A percentile compares a stretch with the other conserved stretches of the same genome.
Evolutionary conservation across 2,113 vertebrate genomes (phyloP).

Genomic region (Arothron firmamentum): DNA sequence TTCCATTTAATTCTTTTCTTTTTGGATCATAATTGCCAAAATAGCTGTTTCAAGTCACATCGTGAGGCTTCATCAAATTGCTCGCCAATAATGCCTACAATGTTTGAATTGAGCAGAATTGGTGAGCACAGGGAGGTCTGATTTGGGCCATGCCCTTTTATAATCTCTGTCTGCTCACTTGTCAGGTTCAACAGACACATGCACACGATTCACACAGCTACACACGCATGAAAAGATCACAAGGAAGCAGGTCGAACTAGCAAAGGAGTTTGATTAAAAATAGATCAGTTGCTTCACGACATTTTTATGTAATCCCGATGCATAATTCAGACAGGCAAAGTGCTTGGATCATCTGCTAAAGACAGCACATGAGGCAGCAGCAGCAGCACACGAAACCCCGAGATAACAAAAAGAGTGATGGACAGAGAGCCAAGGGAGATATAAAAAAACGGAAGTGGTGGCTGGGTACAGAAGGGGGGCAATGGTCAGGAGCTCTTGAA

Average conservation of each 20-base stretch:
- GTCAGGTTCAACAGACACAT: slow-evolving; percentile 25
- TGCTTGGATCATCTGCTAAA: slow-evolving; percentile 61
- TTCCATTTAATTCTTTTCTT: slow-evolving; percentile 52
- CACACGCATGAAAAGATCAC: slow-evolving; percentile 44
- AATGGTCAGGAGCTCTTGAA: slow-evolving; percentile 34
- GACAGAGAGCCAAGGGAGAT: slow-evolving; percentile 19
- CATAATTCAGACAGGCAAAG: slow-evolving; percentile 74
- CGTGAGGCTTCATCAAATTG: slow-evolving; percentile 47
- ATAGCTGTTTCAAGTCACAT: slow-evolving; percentile 54
- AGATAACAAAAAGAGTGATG: slow-evolving; percentile 11
- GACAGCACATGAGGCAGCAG: slow-evolving; percentile 33
- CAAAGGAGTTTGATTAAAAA: slow-evolving; percentile 69
- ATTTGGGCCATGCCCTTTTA: slow-evolving; percentile 19
- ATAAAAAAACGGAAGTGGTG: slow-evolving; percentile 31
- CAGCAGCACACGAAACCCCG: slow-evolving; percentile 17
- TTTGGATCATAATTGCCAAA: slow-evolving; percentile 52
- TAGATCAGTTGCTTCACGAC: slow-evolving; percentile 66
- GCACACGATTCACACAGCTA: slow-evolving; percentile 3
- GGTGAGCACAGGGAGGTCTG: slow-evolving; percentile 9
- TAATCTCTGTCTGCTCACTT: slow-evolving; percentile 26
- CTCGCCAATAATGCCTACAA: slow-evolving; percentile 43
- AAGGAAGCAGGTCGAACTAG: slow-evolving; percentile 62
- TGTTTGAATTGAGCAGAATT: slow-evolving; percentile 41
- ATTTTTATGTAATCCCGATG: slow-evolving; percentile 69
- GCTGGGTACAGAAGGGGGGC: slow-evolving; percentile 2